phyloP scores from a whole-genome alignment of 2,888 invertebrate genomes.

The Phyllotreta cruciferae region DNA sequence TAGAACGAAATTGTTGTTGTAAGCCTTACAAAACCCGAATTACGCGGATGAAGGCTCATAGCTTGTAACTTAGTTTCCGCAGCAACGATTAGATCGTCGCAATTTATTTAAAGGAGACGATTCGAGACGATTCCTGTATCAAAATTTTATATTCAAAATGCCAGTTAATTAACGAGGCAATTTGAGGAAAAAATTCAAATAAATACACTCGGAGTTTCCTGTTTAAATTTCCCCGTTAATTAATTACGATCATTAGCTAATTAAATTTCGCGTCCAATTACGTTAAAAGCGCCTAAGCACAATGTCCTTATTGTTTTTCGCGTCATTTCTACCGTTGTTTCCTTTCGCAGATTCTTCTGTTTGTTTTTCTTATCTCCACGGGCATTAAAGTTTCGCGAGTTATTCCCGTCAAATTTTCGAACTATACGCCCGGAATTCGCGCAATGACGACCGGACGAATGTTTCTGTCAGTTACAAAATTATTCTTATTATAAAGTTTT shows the following conservation, averaged over 20 bases:
- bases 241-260: no score
- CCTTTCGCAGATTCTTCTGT: not conserved
- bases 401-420: constrained; percentile 15
- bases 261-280: no score
- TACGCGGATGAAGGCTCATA: constrained; percentile 30
- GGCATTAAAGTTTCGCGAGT: constrained; percentile 13
- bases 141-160: no score
- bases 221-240: no score
- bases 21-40: constrained; percentile 30
- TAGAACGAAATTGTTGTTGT: constrained; percentile 29
- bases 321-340: no score
- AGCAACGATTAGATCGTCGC: constrained; percentile 33
- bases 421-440: constrained; percentile 6
- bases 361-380: constrained; percentile 11
- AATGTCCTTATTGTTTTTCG: no score
- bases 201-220: no score
- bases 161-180: no score
- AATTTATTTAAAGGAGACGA: no score
- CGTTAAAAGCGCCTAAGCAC: no score
- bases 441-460: constrained; percentile 2
- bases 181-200: no score
- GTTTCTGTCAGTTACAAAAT: constrained; percentile 13
- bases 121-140: no score
- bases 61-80: constrained; percentile 35
- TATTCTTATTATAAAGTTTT: constrained; percentile 7